Conservation (phyloP, 2,113 vertebrate genomes). For the Apaloderma vittatum region DNA sequence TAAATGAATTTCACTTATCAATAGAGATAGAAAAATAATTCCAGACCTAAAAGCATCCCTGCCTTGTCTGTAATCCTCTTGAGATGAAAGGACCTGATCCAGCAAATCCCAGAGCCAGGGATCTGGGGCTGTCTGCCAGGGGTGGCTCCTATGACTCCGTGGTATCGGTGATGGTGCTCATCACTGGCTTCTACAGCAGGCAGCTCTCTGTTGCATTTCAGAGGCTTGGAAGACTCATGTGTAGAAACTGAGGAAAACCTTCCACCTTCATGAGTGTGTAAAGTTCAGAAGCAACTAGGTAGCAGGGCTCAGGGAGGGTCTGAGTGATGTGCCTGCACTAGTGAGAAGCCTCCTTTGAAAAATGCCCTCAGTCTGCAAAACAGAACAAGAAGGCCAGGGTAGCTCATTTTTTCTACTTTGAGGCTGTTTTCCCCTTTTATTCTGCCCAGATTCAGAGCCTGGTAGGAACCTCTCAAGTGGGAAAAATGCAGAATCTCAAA, state of each 20-base stretch:
- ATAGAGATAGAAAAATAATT: neutral
- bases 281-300: neutral
- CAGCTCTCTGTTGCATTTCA: neutral
- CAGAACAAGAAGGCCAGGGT: neutral
- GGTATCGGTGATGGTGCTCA: neutral
- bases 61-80: neutral
- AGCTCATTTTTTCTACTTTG: neutral
- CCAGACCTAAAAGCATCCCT: neutral
- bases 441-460: slow-evolving; percentile 6
- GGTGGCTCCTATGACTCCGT: neutral
- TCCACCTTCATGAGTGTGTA: neutral
- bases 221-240: neutral
- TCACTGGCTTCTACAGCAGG: fast-evolving
- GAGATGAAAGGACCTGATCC: neutral
- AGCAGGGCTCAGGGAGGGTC: neutral
- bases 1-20: neutral
- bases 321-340: neutral
- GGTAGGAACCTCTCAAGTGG: slow-evolving; percentile 51
- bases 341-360: neutral
- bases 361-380: neutral
- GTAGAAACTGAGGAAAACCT: neutral
- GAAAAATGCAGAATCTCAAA: slow-evolving; percentile 50
- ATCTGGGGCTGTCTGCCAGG: neutral
- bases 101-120: neutral
- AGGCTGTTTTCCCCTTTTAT: neutral